Evolutionary conservation across 2,797 vertebrate genomes (phyloP), one percentile per base, ranked within the genome.

Genomic region (Onychomys leucogaster): DNA sequence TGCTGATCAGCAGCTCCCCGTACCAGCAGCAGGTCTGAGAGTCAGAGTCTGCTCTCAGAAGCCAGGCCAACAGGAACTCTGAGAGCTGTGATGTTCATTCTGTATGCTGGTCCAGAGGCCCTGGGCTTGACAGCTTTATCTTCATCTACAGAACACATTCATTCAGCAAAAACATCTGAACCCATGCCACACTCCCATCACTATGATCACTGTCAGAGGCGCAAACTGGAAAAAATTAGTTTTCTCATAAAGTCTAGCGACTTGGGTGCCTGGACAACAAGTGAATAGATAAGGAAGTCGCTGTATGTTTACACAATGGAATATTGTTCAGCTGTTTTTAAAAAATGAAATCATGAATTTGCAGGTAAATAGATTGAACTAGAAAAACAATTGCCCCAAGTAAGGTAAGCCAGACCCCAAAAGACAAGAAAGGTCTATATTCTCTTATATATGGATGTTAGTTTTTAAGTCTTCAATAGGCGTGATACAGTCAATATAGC

Each of bases 101-200:
- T 37, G 32, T 6, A 46, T 27, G 46, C n/a, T 27, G 9, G 41
- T 37, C 17, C 23, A 10, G 84, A 49, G 34, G 49, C 3, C n/a
- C 23, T 21, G 14, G 14, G 9, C 32, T 34, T 78, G 34, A 61
- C 82, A 55, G 37, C 19, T 43, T 69, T n/a, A 25, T 57, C 69
- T 49, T 89, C 63, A 52, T 61, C 63, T 94, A 76, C 77, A 73
- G 29, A 34, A 67, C 43, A n/a, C 88, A 89, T 61, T 59, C 29
- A 90, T 46, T 82, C 37, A 77, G 52, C 6, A 77, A 71, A 57
- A 34, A 41, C 16, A 13, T 76, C 6, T 11, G 25, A 88, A 46
- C 43, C 32, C 29, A 21, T 83, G 37, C 61, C 61, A 23, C 21
- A 2, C 8, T 0, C 43, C 41, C 29, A 67, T 43, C 12, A n/a